phyloP scores from a whole-genome alignment of 37 sponge, comb jelly and placozoan genomes.

The Petrosia ficiformis region DNA sequence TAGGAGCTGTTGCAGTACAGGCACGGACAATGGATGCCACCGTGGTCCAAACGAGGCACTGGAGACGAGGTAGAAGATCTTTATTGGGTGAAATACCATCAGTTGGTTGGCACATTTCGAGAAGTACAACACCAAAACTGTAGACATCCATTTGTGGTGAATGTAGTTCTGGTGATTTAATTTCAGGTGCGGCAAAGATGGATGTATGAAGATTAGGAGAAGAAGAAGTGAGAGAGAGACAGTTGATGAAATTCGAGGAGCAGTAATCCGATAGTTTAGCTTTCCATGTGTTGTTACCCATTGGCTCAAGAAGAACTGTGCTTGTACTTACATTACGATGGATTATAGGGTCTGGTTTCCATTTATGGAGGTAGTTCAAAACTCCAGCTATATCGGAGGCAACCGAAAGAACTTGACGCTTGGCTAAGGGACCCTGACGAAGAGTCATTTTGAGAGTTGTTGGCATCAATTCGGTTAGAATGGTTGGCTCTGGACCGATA shows the following conservation, averaged over 20 bases:
- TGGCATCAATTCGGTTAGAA: conserved; percentile 70
- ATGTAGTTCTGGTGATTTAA: conserved; percentile 13
- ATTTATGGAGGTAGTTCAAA: conserved; percentile 64
- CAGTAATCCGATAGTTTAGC: conserved; percentile 77
- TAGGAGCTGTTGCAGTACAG: neutral
- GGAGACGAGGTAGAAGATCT: neutral
- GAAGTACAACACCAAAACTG: conserved; percentile 36
- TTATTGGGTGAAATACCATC: neutral
- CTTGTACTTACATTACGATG: conserved; percentile 78
- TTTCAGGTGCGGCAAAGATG: conserved; percentile 36
- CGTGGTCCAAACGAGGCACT: neutral
- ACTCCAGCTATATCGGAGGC: conserved; percentile 42
- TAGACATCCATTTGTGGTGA: conserved; percentile 23
- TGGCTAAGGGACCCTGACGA: conserved; percentile 8
- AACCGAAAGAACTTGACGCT: conserved; percentile 23
- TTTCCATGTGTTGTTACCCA: conserved; percentile 24
- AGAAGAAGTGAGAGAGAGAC: conserved; percentile 1
- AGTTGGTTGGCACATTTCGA: conserved; percentile 18
- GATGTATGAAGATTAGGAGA: neutral
- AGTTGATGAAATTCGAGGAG: conserved; percentile 43
- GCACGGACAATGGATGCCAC: neutral
- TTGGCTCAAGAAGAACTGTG: conserved; percentile 59
- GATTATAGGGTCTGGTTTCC: conserved; percentile 62
- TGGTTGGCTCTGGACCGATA: conserved; percentile 11
- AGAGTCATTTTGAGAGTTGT: conserved; percentile 36